Percentiles rank a stretch among this genome's conserved stretches.
Conservation (phyloP, 2,888 invertebrate species). For the Drosophila pseudotalamancana region DNA sequence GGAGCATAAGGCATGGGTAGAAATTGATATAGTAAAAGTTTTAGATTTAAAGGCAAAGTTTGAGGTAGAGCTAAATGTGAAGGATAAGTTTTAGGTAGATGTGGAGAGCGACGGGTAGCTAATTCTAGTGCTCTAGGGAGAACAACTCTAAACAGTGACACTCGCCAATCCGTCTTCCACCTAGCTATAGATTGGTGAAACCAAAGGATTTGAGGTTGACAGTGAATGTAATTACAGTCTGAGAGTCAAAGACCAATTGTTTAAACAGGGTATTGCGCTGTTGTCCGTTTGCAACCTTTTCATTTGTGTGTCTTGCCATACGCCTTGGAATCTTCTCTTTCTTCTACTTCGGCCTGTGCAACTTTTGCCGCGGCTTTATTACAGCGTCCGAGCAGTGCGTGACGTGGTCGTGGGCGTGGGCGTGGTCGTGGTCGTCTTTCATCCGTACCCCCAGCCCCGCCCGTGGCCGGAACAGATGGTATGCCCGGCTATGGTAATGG, state of each 20-base stretch:
- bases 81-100: no score
- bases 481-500: conserved; percentile 30
- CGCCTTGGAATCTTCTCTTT: background rate
- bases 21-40: background rate
- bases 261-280: background rate
- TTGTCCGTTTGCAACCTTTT: background rate
- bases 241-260: background rate
- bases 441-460: background rate
- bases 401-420: conserved; percentile 6
- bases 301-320: background rate
- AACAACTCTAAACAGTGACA: no score
- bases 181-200: no score
- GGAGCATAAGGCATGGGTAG: no score
- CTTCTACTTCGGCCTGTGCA: background rate
- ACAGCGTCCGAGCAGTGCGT: conserved; percentile 17
- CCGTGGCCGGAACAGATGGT: conserved; percentile 34
- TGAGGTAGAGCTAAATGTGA: background rate
- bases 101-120: no score
- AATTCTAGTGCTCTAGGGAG: no score
- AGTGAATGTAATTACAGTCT: no score
- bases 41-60: background rate
- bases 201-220: no score
- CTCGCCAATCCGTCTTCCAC: no score
- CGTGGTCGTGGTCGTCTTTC: conserved; percentile 7
- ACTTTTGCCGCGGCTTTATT: conserved; percentile 14